Evolutionary conservation across 2,888 invertebrate species (phyloP).

Genomic region (Leptinotarsa rubiginosa): DNA sequence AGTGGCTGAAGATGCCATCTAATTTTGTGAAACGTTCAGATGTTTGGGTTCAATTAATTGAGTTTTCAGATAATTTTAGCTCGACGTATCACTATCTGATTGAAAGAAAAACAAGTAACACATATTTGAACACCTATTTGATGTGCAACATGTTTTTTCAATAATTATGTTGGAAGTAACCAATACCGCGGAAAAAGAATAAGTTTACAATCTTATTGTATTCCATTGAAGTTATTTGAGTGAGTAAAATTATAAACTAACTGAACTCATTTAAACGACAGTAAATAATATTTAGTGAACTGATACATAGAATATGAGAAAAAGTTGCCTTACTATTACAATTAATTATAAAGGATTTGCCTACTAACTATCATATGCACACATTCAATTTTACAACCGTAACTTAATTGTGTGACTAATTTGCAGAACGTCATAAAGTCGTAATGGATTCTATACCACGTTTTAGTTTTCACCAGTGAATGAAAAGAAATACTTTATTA

Average conservation of each 20-base stretch:
- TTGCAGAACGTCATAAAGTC: neutral
- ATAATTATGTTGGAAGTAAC: neutral
- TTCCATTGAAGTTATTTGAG: constrained; percentile 28
- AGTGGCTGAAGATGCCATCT: too few relatives aligned
- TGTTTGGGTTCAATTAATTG: too few relatives aligned
- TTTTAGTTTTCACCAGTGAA: neutral
- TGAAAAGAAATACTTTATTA: neutral
- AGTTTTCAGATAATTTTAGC: too few relatives aligned
- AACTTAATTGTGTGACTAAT: constrained; percentile 5
- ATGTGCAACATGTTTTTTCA: neutral
- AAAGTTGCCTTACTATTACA: constrained; percentile 7
- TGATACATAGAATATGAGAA: constrained; percentile 1
- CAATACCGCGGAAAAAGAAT: constrained; percentile 13
- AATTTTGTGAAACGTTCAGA: too few relatives aligned
- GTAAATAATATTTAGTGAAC: constrained; percentile 10
- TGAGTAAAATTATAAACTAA: constrained; percentile 24
- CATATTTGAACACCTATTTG: neutral
- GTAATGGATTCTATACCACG: neutral
- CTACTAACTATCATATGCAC: neutral
- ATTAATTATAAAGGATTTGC: neutral
- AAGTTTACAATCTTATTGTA: constrained; percentile 29
- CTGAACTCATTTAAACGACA: neutral
- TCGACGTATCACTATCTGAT: too few relatives aligned
- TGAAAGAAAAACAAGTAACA: too few relatives aligned
- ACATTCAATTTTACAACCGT: constrained; percentile 2